phyloP scores from a whole-genome alignment of 2,113 vertebrate genomes.

The Corapipo altera region DNA sequence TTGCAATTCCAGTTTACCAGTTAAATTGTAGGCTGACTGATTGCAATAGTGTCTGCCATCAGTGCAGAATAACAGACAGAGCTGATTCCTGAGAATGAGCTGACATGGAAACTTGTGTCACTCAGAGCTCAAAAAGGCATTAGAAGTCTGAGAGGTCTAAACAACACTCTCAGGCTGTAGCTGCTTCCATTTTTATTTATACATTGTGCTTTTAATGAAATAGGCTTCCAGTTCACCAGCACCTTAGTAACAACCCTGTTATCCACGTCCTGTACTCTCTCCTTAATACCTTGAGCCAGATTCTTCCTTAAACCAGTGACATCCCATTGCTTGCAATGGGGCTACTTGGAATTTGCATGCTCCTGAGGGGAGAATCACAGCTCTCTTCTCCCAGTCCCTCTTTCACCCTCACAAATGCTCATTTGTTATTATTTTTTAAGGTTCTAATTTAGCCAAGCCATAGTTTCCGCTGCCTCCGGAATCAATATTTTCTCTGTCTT shows the following conservation, averaged over 20 bases:
- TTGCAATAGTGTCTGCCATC: background rate
- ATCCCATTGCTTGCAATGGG: background rate
- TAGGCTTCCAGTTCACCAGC: background rate
- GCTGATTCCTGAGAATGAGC: background rate
- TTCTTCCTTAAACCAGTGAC: background rate
- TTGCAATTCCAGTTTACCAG: background rate
- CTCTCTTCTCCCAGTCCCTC: background rate
- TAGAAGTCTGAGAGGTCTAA: background rate
- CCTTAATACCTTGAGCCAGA: background rate
- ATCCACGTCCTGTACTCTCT: background rate
- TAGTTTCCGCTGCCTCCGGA: conserved; percentile 55
- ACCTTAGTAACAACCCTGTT: background rate
- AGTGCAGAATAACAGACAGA: background rate
- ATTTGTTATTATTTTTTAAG: conserved; percentile 60
- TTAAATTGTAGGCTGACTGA: background rate
- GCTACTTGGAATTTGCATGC: background rate
- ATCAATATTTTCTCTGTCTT: conserved; percentile 80
- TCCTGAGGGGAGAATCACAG: background rate
- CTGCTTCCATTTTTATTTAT: background rate
- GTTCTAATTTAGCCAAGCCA: conserved; percentile 72
- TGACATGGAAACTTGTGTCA: background rate
- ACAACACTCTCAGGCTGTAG: background rate
- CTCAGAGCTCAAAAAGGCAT: background rate
- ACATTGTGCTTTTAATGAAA: background rate
- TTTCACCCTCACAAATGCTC: background rate